Percentiles rank a stretch among this genome's conserved stretches.
Conservation (phyloP, 2,888 invertebrate species). For the Leptopilina myrica region DNA sequence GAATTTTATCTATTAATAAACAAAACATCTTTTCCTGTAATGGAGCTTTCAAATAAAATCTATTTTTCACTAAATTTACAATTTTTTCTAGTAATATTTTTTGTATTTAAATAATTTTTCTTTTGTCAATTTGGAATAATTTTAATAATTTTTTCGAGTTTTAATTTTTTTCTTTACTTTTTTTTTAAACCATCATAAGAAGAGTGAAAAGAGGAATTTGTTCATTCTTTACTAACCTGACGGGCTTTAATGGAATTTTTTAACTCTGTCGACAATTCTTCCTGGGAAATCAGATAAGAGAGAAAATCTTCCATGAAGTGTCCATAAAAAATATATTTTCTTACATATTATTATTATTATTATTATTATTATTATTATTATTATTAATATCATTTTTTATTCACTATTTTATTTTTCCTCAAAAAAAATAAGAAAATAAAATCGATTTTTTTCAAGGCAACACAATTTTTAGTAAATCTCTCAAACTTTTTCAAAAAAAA, state of each 20-base stretch:
- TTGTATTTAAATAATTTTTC: too few species aligned
- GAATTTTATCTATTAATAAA: too few species aligned
- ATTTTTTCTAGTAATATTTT: too few species aligned
- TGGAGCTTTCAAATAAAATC: too few species aligned
- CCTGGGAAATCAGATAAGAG: constrained; percentile 69
- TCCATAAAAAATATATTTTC: constrained; percentile 43
- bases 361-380: constrained; percentile 13
- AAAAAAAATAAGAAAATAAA: too few species aligned
- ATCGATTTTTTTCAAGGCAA: too few species aligned
- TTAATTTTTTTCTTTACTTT: constrained; percentile 36
- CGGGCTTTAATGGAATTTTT: constrained; percentile 69
- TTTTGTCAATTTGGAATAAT: too few species aligned
- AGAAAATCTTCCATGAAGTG: constrained; percentile 71
- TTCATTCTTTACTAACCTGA: constrained; percentile 72
- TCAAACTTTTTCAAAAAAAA: constrained; percentile 31
- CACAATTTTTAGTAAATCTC: too few species aligned
- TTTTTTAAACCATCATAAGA: constrained; percentile 43
- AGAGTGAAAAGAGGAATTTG: constrained; percentile 38
- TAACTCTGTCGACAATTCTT: constrained; percentile 70
- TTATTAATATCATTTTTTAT: neutral
- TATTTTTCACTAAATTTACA: too few species aligned
- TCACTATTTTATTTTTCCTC: too few species aligned
- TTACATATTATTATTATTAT: neutral
- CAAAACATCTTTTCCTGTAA: too few species aligned
- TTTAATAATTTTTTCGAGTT: constrained; percentile 26